These are phyloP conservation scores for Limonius californicus DNA, from an alignment of 1,140 invertebrate genomes.

Conservation along the genomic window DNA sequence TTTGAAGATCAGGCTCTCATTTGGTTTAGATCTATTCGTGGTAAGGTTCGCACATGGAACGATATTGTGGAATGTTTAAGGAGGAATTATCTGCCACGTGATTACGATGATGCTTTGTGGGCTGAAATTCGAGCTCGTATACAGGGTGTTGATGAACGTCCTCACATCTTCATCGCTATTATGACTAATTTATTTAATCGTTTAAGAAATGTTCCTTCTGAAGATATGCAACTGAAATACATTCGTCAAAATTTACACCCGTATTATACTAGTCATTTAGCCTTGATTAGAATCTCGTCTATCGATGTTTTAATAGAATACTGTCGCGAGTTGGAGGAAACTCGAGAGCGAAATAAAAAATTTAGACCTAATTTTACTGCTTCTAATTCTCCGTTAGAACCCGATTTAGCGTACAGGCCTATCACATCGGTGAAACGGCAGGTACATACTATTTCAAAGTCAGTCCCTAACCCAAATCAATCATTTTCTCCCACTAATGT, in stretches of 20 bases:
- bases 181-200: slow-evolving; percentile 42
- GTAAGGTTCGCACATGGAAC: neutral
- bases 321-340: neutral
- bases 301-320: neutral
- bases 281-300: neutral
- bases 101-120: slow-evolving; percentile 39
- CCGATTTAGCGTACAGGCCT: no score
- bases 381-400: no score
- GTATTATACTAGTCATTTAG: neutral
- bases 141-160: slow-evolving; percentile 35
- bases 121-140: slow-evolving; percentile 35
- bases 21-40: neutral
- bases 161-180: slow-evolving; percentile 34
- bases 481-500: no score
- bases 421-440: no score
- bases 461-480: no score
- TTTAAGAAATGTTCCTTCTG: slow-evolving; percentile 27
- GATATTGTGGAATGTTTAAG: neutral
- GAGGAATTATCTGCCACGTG: slow-evolving; percentile 21
- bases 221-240: slow-evolving; percentile 9
- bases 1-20: neutral
- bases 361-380: no score
- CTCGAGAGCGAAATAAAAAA: neutral
- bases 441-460: no score
- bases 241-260: neutral